Evolutionary conservation across 2,797 vertebrate genomes (phyloP).

Genomic region (Phrynocephalus guinanensis): DNA sequence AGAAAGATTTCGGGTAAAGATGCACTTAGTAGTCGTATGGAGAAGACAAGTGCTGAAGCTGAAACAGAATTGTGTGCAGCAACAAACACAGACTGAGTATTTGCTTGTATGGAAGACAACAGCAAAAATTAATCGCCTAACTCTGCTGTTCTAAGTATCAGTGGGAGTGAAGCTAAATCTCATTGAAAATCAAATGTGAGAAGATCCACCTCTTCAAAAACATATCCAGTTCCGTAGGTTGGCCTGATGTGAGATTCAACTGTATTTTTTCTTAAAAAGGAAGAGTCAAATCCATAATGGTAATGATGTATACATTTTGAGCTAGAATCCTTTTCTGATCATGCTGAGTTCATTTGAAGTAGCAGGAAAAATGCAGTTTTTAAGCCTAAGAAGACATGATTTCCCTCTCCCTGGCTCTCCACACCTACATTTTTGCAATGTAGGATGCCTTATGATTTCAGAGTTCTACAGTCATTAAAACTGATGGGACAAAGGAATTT

Average conservation of each 20-base stretch:
- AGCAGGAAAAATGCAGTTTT: no score
- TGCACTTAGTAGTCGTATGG: constrained; percentile 59
- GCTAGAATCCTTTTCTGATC: background rate
- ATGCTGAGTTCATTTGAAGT: background rate
- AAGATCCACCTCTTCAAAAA: constrained; percentile 7
- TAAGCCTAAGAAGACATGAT: no score
- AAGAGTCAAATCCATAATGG: background rate
- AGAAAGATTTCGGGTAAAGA: constrained; percentile 84
- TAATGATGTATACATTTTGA: background rate
- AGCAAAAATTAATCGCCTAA: constrained; percentile 63
- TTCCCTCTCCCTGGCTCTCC: background rate
- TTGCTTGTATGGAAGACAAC: constrained; percentile 58
- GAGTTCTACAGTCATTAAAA: background rate
- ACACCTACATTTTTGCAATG: background rate
- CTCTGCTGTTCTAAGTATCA: constrained; percentile 49
- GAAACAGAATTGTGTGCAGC: constrained; percentile 58
- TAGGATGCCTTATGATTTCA: background rate
- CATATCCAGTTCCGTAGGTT: constrained; percentile 13
- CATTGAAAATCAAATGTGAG: constrained; percentile 35
- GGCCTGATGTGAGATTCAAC: constrained; percentile 11
- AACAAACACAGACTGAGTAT: constrained; percentile 51
- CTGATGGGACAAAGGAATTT: background rate
- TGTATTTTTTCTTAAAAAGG: background rate
- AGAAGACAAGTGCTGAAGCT: constrained; percentile 55
- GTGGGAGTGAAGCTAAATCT: constrained; percentile 49